A percentile compares a stretch with the other conserved stretches of the same genome.
Conservation (phyloP, 2,113 vertebrate species). For the Cinclus mexicanus region DNA sequence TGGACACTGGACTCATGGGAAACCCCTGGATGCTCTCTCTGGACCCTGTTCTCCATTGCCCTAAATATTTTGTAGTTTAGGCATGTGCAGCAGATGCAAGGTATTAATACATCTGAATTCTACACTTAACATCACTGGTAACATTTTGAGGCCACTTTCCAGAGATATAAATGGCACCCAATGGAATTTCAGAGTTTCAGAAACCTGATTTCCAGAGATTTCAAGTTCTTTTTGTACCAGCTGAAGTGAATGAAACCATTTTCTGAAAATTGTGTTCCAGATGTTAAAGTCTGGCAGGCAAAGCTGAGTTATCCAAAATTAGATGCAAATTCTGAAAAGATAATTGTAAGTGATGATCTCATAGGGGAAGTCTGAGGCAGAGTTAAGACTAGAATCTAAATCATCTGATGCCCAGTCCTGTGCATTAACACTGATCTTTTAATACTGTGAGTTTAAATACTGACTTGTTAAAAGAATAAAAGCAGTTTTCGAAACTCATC, state of each 20-base stretch:
- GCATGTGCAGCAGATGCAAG: background rate
- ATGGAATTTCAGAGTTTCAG: background rate
- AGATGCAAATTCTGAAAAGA: background rate
- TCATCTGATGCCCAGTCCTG: background rate
- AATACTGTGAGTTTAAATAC: background rate
- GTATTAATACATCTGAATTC: background rate
- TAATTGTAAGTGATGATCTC: background rate
- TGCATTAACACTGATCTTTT: background rate
- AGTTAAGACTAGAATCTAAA: background rate
- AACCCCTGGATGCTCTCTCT: background rate
- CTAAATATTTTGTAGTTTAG: background rate
- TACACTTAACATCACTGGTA: background rate
- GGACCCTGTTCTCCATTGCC: background rate
- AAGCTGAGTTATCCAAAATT: slow-evolving; percentile 3
- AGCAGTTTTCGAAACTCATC: background rate
- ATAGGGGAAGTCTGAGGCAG: background rate
- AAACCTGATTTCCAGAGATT: background rate
- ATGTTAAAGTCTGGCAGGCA: background rate
- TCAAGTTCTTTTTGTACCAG: background rate
- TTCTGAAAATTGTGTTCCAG: background rate
- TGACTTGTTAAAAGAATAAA: background rate
- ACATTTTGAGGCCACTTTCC: background rate
- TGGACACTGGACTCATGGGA: background rate
- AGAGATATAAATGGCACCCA: background rate
- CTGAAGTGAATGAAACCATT: background rate